phyloP scores from a whole-genome alignment of 2,113 vertebrate genomes.

The Blennius ocellaris region DNA sequence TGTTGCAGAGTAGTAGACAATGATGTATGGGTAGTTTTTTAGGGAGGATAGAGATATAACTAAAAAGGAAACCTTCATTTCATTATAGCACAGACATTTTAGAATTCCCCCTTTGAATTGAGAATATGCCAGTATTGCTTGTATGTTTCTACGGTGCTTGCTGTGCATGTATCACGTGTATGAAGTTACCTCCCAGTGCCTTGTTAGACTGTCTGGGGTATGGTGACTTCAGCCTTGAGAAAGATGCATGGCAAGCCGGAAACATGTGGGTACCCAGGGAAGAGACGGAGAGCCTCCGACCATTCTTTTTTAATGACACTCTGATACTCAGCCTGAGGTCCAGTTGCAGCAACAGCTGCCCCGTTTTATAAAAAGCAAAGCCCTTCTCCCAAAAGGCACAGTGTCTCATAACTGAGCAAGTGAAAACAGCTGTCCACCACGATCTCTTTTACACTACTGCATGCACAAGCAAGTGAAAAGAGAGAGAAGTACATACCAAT shows the following conservation, averaged over 20 bases:
- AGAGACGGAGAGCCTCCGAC: conserved; percentile 66
- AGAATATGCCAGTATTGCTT: too few species aligned
- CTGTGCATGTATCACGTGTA: conserved; percentile 47
- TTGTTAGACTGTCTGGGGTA: conserved; percentile 74
- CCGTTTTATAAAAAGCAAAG: conserved; percentile 78
- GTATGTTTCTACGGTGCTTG: conserved; percentile 27
- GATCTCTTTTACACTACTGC: conserved; percentile 26
- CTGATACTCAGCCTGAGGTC: conserved; percentile 72
- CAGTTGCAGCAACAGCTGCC: conserved; percentile 75
- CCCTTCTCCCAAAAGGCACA: conserved; percentile 45
- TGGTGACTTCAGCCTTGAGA: conserved; percentile 62
- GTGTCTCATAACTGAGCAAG: conserved; percentile 53
- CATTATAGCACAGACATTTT: too few species aligned
- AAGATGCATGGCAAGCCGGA: conserved; percentile 79
- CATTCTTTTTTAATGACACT: conserved; percentile 70
- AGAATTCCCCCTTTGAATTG: too few species aligned
- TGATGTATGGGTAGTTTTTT: too few species aligned
- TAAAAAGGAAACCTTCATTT: too few species aligned
- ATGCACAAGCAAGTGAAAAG: conserved; percentile 27
- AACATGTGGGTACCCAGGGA: conserved; percentile 72
- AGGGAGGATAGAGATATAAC: too few species aligned
- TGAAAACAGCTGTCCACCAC: conserved; percentile 61
- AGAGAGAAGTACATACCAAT: conserved; percentile 24
- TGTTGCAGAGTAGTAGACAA: too few species aligned
- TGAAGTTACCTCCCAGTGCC: conserved; percentile 60